These are phyloP conservation scores for Sakesphorus luctuosus DNA, from an alignment of 2,113 vertebrate genomes.

Conservation along the genomic window DNA sequence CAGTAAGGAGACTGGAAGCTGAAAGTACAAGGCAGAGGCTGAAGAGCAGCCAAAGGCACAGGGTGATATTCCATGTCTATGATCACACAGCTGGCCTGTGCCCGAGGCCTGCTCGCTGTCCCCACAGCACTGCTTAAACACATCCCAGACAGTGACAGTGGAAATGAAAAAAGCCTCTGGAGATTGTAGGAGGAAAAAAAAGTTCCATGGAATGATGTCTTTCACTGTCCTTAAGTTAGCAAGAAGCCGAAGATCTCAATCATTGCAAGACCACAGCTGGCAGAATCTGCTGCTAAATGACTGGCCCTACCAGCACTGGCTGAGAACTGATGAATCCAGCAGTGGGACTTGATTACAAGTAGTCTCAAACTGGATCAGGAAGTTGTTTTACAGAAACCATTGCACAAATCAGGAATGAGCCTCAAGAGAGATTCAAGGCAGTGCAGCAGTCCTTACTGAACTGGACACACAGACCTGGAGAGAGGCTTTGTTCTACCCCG, in stretches of 20 bases:
- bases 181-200: neutral
- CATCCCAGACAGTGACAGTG: neutral
- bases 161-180: neutral
- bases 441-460: neutral
- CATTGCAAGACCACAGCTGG: neutral
- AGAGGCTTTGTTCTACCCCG: neutral
- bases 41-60: constrained; percentile 44
- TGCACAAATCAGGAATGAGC: neutral
- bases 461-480: neutral
- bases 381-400: neutral
- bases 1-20: neutral
- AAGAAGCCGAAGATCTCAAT: neutral
- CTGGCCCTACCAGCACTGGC: neutral
- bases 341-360: neutral
- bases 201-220: neutral
- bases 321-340: neutral
- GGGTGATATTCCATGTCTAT: neutral
- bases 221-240: neutral
- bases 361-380: neutral
- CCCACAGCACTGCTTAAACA: neutral
- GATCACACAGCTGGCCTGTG: neutral
- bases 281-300: neutral
- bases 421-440: neutral
- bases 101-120: neutral
- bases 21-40: constrained; percentile 41